Percentiles rank a stretch among this genome's conserved stretches.
These are phyloP conservation scores for Corythornis cristatus DNA, from an alignment of 2,113 vertebrate species.

Conservation along the genomic window DNA sequence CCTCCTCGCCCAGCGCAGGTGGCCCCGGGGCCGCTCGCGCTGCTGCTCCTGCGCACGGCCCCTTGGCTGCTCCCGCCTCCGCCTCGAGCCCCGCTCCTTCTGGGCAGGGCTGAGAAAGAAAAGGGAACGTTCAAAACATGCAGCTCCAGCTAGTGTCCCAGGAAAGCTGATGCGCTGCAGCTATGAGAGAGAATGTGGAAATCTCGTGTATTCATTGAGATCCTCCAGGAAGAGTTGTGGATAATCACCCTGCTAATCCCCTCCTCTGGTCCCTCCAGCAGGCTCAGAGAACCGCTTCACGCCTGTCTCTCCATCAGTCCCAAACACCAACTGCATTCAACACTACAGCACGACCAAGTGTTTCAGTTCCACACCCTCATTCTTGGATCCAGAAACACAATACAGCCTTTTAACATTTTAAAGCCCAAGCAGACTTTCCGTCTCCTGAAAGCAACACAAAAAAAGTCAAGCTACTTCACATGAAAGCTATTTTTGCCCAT, in stretches of 20 bases:
- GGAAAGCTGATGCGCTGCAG: background rate
- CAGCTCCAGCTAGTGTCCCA: background rate
- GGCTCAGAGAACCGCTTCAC: background rate
- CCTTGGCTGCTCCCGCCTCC: too few species aligned
- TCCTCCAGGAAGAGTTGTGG: background rate
- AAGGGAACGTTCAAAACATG: background rate
- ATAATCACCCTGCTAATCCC: background rate
- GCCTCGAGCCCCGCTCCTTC: too few species aligned
- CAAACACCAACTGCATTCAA: background rate
- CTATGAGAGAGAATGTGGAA: background rate
- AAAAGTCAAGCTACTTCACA: background rate
- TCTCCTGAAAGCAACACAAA: background rate
- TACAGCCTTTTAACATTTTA: background rate
- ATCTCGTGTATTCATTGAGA: background rate
- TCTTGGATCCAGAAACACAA: background rate
- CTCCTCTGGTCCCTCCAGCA: background rate
- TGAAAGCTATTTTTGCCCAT: background rate
- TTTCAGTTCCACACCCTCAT: background rate
- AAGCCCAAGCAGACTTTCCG: background rate
- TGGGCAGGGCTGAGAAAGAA: background rate
- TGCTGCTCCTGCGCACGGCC: too few species aligned
- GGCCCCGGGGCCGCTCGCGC: too few species aligned
- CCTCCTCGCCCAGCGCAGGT: too few species aligned
- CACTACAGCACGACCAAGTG: background rate
- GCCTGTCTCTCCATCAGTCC: background rate